Evolutionary conservation across 2,888 invertebrate species (phyloP).

Genomic region (Eumerus sabulonum): DNA sequence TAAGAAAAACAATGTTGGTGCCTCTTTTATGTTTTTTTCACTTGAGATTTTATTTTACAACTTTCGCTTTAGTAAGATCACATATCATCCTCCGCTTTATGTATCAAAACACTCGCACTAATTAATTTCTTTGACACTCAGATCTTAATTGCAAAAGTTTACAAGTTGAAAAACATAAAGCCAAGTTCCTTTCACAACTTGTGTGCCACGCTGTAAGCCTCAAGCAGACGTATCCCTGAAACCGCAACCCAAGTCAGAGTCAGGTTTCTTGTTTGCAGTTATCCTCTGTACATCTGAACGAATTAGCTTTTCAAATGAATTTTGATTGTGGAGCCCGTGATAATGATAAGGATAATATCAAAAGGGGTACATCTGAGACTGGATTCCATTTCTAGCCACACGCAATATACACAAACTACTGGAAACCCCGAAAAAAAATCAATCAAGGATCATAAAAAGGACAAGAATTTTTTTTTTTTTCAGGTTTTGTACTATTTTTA

Average conservation of each 20-base stretch:
- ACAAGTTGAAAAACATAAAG: slow-evolving; percentile 31
- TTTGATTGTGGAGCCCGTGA: slow-evolving; percentile 47
- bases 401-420: not conserved
- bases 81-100: no score
- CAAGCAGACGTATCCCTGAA: not conserved
- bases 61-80: no score
- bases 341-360: slow-evolving; percentile 36
- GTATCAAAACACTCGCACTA: slow-evolving; percentile 19
- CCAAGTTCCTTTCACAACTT: not conserved
- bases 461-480: slow-evolving; percentile 12
- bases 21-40: no score
- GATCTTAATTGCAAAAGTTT: slow-evolving; percentile 58
- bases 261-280: slow-evolving; percentile 20
- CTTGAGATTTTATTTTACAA: no score
- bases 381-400: slow-evolving; percentile 21
- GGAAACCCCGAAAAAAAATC: no score
- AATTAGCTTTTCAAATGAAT: slow-evolving; percentile 46
- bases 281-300: slow-evolving; percentile 22
- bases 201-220: not conserved
- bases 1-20: no score
- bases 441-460: no score
- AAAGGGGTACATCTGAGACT: slow-evolving; percentile 31
- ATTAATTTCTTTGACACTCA: slow-evolving; percentile 45
- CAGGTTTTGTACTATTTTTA: slow-evolving; percentile 22
- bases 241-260: slow-evolving; percentile 40